Evolutionary conservation across 37 sponge, comb jelly and placozoan species (phyloP).

Genomic region (Amphimedon queenslandica): DNA sequence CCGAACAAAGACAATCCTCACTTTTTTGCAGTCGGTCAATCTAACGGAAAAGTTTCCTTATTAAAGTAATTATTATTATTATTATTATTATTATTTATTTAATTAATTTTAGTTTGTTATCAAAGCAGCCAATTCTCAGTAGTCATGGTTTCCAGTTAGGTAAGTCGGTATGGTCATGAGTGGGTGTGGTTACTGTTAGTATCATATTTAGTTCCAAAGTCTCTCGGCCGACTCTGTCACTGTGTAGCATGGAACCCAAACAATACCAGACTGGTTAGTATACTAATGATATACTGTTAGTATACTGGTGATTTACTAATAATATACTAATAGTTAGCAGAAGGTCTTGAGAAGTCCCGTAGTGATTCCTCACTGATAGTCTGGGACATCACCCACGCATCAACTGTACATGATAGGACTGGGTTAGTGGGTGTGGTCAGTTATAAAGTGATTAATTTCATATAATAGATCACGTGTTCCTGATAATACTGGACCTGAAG

Average conservation of each 20-base stretch:
- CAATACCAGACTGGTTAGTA: slow-evolving; percentile 38
- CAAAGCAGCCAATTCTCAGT: neutral
- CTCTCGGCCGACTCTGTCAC: slow-evolving; percentile 42
- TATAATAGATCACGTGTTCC: too few species aligned
- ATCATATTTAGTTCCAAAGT: slow-evolving; percentile 7
- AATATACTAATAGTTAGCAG: slow-evolving; percentile 30
- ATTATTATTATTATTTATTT: neutral
- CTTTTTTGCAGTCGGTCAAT: slow-evolving; percentile 55
- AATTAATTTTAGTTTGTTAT: neutral
- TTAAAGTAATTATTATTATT: neutral
- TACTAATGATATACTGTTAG: too few species aligned
- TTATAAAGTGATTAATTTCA: too few species aligned
- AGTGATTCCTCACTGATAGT: slow-evolving; percentile 49
- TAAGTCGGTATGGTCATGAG: slow-evolving; percentile 11
- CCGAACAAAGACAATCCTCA: slow-evolving; percentile 11
- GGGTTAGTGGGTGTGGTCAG: too few species aligned
- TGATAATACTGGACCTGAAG: slow-evolving; percentile 7
- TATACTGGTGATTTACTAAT: too few species aligned
- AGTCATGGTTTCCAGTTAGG: neutral
- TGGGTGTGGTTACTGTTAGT: slow-evolving; percentile 9
- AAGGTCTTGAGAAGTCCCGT: slow-evolving; percentile 39
- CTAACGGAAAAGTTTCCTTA: slow-evolving; percentile 49
- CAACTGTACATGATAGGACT: too few species aligned
- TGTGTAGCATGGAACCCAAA: slow-evolving; percentile 57
- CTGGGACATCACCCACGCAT: slow-evolving; percentile 48